Evolutionary conservation across 2,113 vertebrate genomes (phyloP).

Genomic region (Chionodraco myersi): DNA sequence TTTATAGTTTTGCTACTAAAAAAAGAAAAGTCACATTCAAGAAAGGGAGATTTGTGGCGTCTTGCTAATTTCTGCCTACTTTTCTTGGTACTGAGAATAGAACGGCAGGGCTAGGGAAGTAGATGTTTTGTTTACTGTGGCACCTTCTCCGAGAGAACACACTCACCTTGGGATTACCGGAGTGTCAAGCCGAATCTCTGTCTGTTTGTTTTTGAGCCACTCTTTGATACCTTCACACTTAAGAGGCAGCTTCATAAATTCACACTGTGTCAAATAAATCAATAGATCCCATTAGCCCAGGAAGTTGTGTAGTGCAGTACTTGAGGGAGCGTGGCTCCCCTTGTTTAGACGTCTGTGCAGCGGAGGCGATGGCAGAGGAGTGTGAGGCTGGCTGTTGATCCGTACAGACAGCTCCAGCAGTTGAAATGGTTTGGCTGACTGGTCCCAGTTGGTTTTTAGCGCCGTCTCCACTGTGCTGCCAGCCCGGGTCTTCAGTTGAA

Average conservation of each 20-base stretch:
- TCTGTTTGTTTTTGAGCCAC: slow-evolving; percentile 76
- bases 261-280: slow-evolving; percentile 81
- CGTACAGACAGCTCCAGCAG: slow-evolving; percentile 68
- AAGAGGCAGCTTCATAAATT: slow-evolving; percentile 78
- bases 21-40: slow-evolving; percentile 29
- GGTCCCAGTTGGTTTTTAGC: slow-evolving; percentile 67
- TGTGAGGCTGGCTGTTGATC: slow-evolving; percentile 64
- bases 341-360: slow-evolving; percentile 64
- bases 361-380: slow-evolving; percentile 53
- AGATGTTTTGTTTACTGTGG: slow-evolving; percentile 13
- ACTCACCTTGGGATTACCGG: slow-evolving; percentile 66
- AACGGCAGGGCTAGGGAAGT: slow-evolving; percentile 13
- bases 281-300: slow-evolving; percentile 79
- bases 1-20: slow-evolving; percentile 12
- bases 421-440: slow-evolving; percentile 72
- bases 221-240: slow-evolving; percentile 77
- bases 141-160: slow-evolving; percentile 53
- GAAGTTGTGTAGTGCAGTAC: slow-evolving; percentile 71
- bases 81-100: slow-evolving; percentile 31
- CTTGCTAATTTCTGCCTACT: slow-evolving; percentile 29
- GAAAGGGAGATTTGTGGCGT: slow-evolving; percentile 26
- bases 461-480: slow-evolving; percentile 57
- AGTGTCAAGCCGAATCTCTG: slow-evolving; percentile 70
- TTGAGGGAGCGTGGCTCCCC: slow-evolving; percentile 59
- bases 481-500: slow-evolving; percentile 44